phyloP scores from a whole-genome alignment of 2,888 invertebrate genomes.

The Exocentrus adspersus region DNA sequence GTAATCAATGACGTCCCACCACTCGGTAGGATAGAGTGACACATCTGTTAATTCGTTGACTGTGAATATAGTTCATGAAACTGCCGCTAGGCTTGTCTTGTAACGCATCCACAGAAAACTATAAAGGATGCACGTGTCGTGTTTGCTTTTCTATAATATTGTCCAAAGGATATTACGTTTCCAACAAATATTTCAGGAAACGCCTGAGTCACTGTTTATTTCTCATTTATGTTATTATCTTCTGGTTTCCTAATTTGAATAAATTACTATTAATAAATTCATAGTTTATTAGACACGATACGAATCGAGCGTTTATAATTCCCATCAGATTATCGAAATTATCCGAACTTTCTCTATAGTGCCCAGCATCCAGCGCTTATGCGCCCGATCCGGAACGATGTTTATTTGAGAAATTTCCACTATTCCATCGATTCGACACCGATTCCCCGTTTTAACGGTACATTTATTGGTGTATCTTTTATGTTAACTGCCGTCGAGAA shows the following conservation, averaged over 20 bases:
- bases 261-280: neutral
- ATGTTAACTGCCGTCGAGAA: constrained; percentile 10
- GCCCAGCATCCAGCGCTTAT: neutral
- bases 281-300: neutral
- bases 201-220: neutral
- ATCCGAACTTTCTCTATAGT: neutral
- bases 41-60: too few species aligned
- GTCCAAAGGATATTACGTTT: neutral
- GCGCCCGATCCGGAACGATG: neutral
- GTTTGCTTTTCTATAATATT: too few species aligned
- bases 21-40: neutral
- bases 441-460: constrained; percentile 8
- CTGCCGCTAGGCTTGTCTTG: too few species aligned
- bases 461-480: constrained; percentile 10
- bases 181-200: neutral
- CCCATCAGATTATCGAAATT: neutral
- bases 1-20: too few species aligned
- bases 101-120: too few species aligned
- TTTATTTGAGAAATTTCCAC: neutral
- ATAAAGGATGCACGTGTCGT: neutral
- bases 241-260: neutral
- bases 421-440: neutral
- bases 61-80: too few species aligned
- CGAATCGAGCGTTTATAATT: neutral
- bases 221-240: neutral